These are phyloP conservation scores for Hirudo medicinalis DNA, from an alignment of 1,140 invertebrate species.

Conservation along the genomic window DNA sequence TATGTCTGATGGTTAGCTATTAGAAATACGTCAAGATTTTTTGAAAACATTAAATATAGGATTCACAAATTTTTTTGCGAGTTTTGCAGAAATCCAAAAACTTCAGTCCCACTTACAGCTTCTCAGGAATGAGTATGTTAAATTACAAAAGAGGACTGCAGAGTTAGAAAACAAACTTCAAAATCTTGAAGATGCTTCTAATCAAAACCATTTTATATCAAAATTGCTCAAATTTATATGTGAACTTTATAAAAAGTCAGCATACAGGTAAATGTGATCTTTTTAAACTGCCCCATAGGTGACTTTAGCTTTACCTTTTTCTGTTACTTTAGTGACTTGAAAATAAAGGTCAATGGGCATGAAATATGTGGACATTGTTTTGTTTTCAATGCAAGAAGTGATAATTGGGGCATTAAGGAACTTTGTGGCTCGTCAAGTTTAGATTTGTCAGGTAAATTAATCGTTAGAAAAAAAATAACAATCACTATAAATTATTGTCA, in stretches of 20 bases:
- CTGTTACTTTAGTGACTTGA: conserved; percentile 43
- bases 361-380: conserved; percentile 72
- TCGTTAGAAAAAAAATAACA: neutral
- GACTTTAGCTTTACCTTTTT: neutral
- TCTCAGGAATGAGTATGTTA: conserved; percentile 76
- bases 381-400: conserved; percentile 70
- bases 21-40: no score
- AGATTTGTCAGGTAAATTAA: conserved; percentile 47
- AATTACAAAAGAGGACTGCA: conserved; percentile 64
- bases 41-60: no score
- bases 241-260: conserved; percentile 60
- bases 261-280: conserved; percentile 50
- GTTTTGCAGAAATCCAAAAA: conserved; percentile 51
- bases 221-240: conserved; percentile 64
- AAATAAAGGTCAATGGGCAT: conserved; percentile 51
- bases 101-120: conserved; percentile 71
- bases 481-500: conserved; percentile 19
- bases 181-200: conserved; percentile 51
- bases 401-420: conserved; percentile 61
- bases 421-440: conserved; percentile 53
- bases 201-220: conserved; percentile 62
- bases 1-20: no score
- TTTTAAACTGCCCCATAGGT: neutral
- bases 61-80: no score
- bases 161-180: conserved; percentile 73